Percentiles rank a stretch among this genome's conserved stretches.
phyloP scores from a whole-genome alignment of 2,113 vertebrate genomes.

The Megaceryle maxima region DNA sequence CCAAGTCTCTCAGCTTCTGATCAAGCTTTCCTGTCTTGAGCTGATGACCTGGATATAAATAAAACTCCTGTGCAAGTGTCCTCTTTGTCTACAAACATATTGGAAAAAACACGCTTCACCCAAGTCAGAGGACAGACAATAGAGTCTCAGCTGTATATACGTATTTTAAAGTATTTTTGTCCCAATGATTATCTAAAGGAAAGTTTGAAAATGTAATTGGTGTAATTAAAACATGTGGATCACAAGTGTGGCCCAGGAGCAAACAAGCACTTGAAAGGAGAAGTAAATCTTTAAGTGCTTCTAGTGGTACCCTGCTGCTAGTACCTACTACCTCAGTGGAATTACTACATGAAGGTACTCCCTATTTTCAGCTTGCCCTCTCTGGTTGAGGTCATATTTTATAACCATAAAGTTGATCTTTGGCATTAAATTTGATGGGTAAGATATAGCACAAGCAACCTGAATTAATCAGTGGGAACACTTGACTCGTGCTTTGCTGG shows the following conservation, averaged over 20 bases:
- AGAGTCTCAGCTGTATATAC: background rate
- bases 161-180: background rate
- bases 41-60: background rate
- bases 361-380: background rate
- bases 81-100: background rate
- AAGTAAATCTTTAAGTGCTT: background rate
- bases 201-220: background rate
- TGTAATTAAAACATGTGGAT: background rate
- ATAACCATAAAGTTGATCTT: background rate
- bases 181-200: background rate
- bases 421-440: background rate
- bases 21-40: background rate
- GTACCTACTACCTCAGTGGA: background rate
- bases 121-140: background rate
- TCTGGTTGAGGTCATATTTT: background rate
- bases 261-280: background rate
- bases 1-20: background rate
- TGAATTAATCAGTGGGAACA: background rate
- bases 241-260: background rate
- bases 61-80: background rate
- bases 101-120: background rate
- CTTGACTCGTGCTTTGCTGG: background rate
- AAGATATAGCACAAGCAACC: background rate
- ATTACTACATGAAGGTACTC: background rate
- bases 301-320: background rate